phyloP scores from a whole-genome alignment of 2,797 vertebrate species.

The Chiloscyllium punctatum region DNA sequence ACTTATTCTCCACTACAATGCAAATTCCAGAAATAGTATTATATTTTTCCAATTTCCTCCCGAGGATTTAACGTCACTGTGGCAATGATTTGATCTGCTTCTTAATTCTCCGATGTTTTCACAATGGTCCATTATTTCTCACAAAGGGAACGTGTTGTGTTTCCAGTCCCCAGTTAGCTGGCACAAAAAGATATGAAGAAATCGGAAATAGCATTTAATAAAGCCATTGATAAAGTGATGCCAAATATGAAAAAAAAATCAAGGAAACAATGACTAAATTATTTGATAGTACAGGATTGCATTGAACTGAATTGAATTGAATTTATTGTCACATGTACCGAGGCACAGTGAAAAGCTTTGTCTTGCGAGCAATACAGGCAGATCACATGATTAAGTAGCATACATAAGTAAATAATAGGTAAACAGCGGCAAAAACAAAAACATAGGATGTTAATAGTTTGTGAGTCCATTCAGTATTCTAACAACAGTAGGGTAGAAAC shows the following conservation, averaged over 20 bases:
- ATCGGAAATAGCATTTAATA: not conserved
- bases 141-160: not conserved
- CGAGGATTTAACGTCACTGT: not conserved
- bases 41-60: not conserved
- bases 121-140: constrained; percentile 4
- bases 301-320: no score
- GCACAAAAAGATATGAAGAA: not conserved
- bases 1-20: not conserved
- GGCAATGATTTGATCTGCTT: not conserved
- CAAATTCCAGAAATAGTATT: not conserved
- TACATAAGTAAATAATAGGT: no score
- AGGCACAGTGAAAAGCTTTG: no score
- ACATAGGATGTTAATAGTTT: no score
- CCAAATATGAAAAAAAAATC: not conserved
- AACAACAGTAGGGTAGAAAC: no score
- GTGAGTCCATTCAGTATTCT: no score
- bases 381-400: no score
- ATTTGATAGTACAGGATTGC: no score
- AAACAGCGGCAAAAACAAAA: no score
- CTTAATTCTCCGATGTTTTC: not conserved
- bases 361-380: no score
- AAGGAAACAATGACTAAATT: not conserved
- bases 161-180: not conserved
- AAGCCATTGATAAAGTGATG: not conserved
- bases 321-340: no score